Conservation (phyloP, 1,140 invertebrate genomes). For the Drosophila dunni region DNA sequence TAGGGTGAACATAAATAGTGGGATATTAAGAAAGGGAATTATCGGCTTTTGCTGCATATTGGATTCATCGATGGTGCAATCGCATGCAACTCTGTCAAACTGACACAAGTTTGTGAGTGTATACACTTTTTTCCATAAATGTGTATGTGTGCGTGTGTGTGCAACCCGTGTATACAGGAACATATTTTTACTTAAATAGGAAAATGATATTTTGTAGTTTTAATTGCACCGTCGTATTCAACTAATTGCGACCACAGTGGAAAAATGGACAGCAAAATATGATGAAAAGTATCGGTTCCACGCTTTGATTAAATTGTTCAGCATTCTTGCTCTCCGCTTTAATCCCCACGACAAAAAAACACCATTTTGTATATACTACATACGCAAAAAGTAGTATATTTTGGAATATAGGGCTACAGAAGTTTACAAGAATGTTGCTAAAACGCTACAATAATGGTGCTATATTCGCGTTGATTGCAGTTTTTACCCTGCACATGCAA, state of each 20-base stretch:
- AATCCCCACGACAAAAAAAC: constrained; percentile 11
- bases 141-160: constrained; percentile 15
- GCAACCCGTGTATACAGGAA: not conserved
- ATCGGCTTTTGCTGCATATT: too few relatives aligned
- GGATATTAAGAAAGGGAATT: too few relatives aligned
- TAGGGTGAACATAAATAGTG: too few relatives aligned
- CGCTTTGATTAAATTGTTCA: not conserved
- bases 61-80: not conserved
- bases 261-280: constrained; percentile 9
- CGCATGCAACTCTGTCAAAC: not conserved
- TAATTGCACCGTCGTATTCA: not conserved
- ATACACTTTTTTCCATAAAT: constrained; percentile 37
- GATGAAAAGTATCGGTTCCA: constrained; percentile 11
- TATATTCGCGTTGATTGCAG: constrained; percentile 4
- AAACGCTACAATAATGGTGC: not conserved
- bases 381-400: not conserved
- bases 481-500: not conserved
- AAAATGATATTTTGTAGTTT: not conserved
- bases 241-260: not conserved
- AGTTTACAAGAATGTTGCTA: constrained; percentile 18
- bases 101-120: constrained; percentile 19
- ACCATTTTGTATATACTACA: constrained; percentile 19
- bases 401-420: constrained; percentile 6
- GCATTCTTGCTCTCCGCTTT: not conserved
- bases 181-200: not conserved